phyloP scores from a whole-genome alignment of 2,888 invertebrate species.

The Drosophila robusta region DNA sequence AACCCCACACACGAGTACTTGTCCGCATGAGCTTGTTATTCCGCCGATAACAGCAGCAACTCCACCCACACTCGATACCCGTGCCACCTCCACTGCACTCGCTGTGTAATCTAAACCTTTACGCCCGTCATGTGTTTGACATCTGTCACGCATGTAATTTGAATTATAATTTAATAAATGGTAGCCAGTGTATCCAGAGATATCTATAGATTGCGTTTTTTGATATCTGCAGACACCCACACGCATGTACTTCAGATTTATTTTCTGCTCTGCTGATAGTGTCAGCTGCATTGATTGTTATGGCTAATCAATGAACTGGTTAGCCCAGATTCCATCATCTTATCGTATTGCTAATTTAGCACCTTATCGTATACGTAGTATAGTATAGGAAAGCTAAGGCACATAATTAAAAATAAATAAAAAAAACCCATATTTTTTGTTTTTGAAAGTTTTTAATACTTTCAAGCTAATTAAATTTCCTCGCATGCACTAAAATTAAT shows the following conservation, averaged over 20 bases:
- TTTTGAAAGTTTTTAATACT: background rate
- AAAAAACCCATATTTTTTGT: background rate
- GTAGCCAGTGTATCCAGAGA: conserved; percentile 7
- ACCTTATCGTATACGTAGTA: background rate
- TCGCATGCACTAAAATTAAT: background rate
- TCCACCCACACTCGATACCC: conserved; percentile 28
- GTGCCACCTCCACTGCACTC: background rate
- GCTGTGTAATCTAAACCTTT: conserved; percentile 49
- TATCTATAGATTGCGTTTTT: conserved; percentile 2
- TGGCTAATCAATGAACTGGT: conserved; percentile 37
- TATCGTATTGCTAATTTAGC: background rate
- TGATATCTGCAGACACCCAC: background rate
- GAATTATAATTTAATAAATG: conserved; percentile 69
- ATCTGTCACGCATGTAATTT: conserved; percentile 74
- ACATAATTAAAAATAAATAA: background rate
- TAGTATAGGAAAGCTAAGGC: background rate
- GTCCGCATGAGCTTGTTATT: conserved; percentile 12
- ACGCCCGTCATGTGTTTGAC: conserved; percentile 54
- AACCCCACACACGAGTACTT: background rate
- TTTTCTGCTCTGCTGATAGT: conserved; percentile 39
- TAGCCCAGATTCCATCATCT: conserved; percentile 9
- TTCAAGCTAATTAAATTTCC: background rate
- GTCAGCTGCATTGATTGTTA: conserved; percentile 13
- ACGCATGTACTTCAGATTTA: conserved; percentile 2
- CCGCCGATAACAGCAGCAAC: conserved; percentile 26